Base-by-base conservation (phyloP, 2,113 vertebrate genomes). In the Pygoscelis antarcticus region DNA sequence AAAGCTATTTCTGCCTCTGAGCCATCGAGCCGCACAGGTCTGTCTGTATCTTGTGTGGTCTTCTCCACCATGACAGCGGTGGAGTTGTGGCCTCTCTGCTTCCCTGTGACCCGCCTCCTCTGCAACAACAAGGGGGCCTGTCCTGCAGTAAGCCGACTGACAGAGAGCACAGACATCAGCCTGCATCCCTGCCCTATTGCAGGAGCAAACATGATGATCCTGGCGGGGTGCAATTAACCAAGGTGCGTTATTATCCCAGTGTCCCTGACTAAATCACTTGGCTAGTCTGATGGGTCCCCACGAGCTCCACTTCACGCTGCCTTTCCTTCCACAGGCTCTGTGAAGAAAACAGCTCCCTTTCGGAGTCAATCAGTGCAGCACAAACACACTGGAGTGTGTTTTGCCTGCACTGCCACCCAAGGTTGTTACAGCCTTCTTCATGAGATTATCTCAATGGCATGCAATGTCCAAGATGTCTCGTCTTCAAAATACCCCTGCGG, bases 221-320 rank as follows among this genome's bases (percentile, higher is more conserved):
- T 4, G 3, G 8, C 1, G 6, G 29, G 22, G 13, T 80, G n/a
- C 52, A 75, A 12, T 71, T 82, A 49, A 38, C 12, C 0, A 1
- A 71, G 42, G 17, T 60, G 7, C 4, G 0, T 57, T 55, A 40
- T 54, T 62, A 38, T 62, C 25, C 16, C 34, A 18, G 16, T 15
- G 40, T 61, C 29, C 27, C 34, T 52, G 44, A 57, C 20, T 25
- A 57, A 90, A 85, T 84, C 27, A 57, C 15, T 58, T 69, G 40
- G 8, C 17, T 88, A 61, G 34, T 16, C 40, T 68, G 38, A 54
- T 44, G 17, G 9, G 10, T 81, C n/a, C 36, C 54, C 21, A 55
- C 27, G 29, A 34, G 13, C 58, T 93, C 21, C 30, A 27, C 5
- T 79, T 89, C n/a, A n/a, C 29, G 25, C 19, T 77, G 60, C 5